These are phyloP conservation scores for Cyclopterus lumpus DNA, from an alignment of 2,797 vertebrate species.

Conservation along the genomic window DNA sequence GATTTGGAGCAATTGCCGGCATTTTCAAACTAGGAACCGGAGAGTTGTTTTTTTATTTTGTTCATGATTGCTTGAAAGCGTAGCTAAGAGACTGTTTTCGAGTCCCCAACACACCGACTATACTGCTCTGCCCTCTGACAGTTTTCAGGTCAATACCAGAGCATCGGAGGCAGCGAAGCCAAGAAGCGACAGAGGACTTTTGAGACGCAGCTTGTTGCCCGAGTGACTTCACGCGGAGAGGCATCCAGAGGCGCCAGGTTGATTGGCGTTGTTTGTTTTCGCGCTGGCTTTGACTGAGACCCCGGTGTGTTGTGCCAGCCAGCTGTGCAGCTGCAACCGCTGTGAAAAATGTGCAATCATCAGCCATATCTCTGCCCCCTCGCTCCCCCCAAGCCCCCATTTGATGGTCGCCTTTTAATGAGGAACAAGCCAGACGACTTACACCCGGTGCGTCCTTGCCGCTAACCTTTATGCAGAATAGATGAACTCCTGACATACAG, in stretches of 20 bases:
- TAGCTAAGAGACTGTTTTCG: conserved; percentile 36
- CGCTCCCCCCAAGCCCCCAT: conserved; percentile 43
- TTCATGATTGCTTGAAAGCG: conserved; percentile 45
- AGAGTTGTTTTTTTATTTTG: conserved; percentile 10
- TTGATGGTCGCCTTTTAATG: conserved; percentile 78
- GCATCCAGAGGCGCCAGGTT: conserved; percentile 64
- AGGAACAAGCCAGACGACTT: conserved; percentile 71
- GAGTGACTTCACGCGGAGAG: conserved; percentile 27
- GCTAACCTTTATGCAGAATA: conserved; percentile 85
- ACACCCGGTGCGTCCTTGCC: conserved; percentile 76
- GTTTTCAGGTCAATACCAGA: conserved; percentile 50
- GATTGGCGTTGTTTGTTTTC: conserved; percentile 72
- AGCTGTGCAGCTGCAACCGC: conserved; percentile 60
- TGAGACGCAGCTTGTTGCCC: conserved; percentile 11
- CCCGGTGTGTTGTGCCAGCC: conserved; percentile 54
- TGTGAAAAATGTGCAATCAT: conserved; percentile 80
- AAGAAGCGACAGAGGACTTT: conserved; percentile 19
- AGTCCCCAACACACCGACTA: conserved; percentile 3
- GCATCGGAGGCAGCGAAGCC: conserved; percentile 16
- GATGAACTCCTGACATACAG: conserved; percentile 71
- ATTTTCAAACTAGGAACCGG: conserved; percentile 41
- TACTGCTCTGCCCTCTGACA: conserved; percentile 41
- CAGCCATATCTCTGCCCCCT: conserved; percentile 60
- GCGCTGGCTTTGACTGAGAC: conserved; percentile 65
- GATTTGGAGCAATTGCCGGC: conserved; percentile 48